These are phyloP conservation scores for Macaca fascicularis DNA, from an alignment of 2,113 vertebrate species.

Conservation along the genomic window DNA sequence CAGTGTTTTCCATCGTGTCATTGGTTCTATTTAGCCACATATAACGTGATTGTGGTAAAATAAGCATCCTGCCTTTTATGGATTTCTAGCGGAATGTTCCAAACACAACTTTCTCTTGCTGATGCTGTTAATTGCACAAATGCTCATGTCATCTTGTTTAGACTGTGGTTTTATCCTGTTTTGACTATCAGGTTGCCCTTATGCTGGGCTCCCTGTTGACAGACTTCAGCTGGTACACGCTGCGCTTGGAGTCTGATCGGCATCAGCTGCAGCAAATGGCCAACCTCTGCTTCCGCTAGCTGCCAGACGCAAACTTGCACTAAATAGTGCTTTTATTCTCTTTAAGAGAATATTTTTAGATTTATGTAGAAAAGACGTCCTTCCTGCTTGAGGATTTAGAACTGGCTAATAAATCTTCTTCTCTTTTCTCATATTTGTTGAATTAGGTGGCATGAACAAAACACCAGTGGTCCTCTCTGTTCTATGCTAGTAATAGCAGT, in stretches of 20 bases:
- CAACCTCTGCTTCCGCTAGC: conserved; percentile 52
- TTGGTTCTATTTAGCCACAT: conserved; percentile 20
- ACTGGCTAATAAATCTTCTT: background rate
- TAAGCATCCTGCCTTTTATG: conserved; percentile 63
- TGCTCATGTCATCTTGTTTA: conserved; percentile 79
- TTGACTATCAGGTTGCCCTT: conserved; percentile 78
- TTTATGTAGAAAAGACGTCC: background rate
- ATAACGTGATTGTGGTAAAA: conserved; percentile 44
- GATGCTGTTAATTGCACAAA: conserved; percentile 78
- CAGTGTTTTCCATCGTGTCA: background rate
- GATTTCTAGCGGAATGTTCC: conserved; percentile 60
- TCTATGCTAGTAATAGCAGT: background rate
- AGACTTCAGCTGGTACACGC: conserved; percentile 72
- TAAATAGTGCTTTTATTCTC: conserved; percentile 8
- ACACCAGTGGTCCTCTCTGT: background rate
- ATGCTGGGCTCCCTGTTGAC: conserved; percentile 69
- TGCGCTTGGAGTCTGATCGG: background rate
- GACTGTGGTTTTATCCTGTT: conserved; percentile 76
- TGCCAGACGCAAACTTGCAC: conserved; percentile 38
- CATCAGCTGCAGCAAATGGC: conserved; percentile 60
- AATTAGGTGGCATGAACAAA: background rate
- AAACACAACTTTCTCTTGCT: conserved; percentile 70
- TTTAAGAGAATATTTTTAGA: conserved; percentile 25
- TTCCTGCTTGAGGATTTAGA: conserved; percentile 36
- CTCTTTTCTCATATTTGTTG: background rate